A percentile compares a stretch with the other conserved stretches of the same genome.
Evolutionary conservation across 2,888 invertebrate species (phyloP).

Genomic region (Lordiphosa andalusiaca): DNA sequence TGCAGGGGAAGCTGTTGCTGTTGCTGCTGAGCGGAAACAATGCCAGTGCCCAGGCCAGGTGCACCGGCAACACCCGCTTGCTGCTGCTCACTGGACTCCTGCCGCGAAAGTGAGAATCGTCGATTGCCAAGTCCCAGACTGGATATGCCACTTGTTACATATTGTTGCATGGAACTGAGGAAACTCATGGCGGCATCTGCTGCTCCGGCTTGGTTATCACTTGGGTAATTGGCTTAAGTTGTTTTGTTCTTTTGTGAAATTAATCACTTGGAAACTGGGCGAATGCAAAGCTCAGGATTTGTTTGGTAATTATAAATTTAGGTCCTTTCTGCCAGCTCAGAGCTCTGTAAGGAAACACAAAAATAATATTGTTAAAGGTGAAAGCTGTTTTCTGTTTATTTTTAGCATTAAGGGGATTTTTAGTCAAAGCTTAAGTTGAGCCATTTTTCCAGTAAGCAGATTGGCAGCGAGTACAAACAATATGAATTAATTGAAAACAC

Average conservation of each 20-base stretch:
- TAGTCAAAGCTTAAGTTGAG: slow-evolving; percentile 10
- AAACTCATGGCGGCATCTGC: slow-evolving; percentile 86
- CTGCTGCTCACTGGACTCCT: slow-evolving; percentile 83
- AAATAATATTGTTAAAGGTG: slow-evolving; percentile 27
- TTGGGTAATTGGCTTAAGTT: slow-evolving; percentile 23
- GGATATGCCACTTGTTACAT: slow-evolving; percentile 92
- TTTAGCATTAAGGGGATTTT: slow-evolving; percentile 37
- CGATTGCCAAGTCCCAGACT: slow-evolving; percentile 89
- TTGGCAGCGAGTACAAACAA: slow-evolving; percentile 25
- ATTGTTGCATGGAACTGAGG: slow-evolving; percentile 91
- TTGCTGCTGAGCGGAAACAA: slow-evolving; percentile 28
- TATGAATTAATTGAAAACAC: slow-evolving; percentile 10
- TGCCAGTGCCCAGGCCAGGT: slow-evolving; percentile 20
- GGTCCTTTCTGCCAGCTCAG: slow-evolving; percentile 15
- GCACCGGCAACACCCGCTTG: slow-evolving; percentile 14
- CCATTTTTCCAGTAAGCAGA: slow-evolving; percentile 6
- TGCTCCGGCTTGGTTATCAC: slow-evolving; percentile 27
- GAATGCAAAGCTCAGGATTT: slow-evolving; percentile 39
- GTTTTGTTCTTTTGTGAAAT: slow-evolving; percentile 45
- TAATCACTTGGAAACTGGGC: slow-evolving; percentile 66
- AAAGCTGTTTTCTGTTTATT: slow-evolving; percentile 39
- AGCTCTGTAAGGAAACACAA: slow-evolving; percentile 50
- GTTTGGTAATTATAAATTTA: slow-evolving; percentile 59
- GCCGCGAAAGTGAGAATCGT: slow-evolving; percentile 86
- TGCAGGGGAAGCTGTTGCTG: slow-evolving; percentile 24